Base-by-base conservation (phyloP, 2,113 vertebrate genomes). In the Takifugu bimaculatus region DNA sequence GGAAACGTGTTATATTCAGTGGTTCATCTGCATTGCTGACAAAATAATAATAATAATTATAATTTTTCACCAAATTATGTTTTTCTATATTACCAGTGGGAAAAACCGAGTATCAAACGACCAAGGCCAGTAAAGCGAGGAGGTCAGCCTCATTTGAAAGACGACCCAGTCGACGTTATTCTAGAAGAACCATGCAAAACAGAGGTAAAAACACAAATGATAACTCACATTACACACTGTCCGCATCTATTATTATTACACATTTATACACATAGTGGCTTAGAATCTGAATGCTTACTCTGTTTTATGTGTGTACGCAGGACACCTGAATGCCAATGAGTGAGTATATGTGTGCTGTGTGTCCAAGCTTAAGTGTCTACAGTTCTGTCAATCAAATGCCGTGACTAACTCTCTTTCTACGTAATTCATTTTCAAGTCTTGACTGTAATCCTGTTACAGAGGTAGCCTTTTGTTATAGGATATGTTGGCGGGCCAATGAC, bases 91-190 rank as follows among this genome's bases (percentile, higher is more conserved):
- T 13, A 47, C 27, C 71, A 92, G 97, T 82, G 97, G 97, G 97
- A 52, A 98, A 98, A 87, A 99, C 97, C 0, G 97, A 99, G 51
- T 99, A 99, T 81, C 97, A 99, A 89, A 98, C 97, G n/a, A 98
- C 96, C 56, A 98, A 98, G 86, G 92, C 91, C 32, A 98, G 90
- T 66, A 99, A 99, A 91, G 93, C 96, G 28, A 90, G 97, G 71
- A 87, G 96, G 10, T 96, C 95, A 0, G 75, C 95, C 42, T 96
- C 95, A 2, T 99, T 99, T 82, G 97, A 99, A 88, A 94, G 97
- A 65, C 91, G 97, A 44, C 96, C 97, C 45, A 99, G 97, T 81
- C 94, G 96, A 57, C 93, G 97, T 47, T 99, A 99, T 50, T 98
- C 97, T 50, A 92, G 95, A 43, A 91, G 97, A 78, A 95, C 94